phyloP scores from a whole-genome alignment of 2,113 vertebrate genomes.

The Empidonax alnorum region DNA sequence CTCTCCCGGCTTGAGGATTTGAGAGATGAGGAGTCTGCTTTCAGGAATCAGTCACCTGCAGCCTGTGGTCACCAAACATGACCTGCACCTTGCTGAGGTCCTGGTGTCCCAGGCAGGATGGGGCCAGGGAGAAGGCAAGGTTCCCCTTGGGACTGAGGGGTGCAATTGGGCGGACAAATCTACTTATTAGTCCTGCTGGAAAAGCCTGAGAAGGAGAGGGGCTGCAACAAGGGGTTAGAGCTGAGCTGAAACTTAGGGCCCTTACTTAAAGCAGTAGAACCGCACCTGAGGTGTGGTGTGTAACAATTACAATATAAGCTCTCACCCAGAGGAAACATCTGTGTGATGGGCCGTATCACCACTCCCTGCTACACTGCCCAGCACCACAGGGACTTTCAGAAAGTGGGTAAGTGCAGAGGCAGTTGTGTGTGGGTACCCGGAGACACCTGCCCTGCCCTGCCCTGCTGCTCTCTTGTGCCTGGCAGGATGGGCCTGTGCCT shows the following conservation, averaged over 20 bases:
- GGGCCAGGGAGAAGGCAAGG: not conserved
- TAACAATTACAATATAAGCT: not conserved
- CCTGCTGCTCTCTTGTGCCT: not conserved
- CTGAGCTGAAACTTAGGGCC: not conserved
- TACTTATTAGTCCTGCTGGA: not conserved
- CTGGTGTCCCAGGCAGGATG: rapidly evolving
- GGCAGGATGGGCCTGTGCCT: rapidly evolving
- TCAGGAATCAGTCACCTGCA: not conserved
- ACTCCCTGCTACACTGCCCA: rapidly evolving
- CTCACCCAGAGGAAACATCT: not conserved
- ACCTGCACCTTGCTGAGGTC: not conserved
- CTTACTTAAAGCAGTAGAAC: not conserved
- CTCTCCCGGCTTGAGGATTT: not conserved
- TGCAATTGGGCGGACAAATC: rapidly evolving
- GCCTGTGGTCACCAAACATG: not conserved
- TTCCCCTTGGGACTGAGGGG: not conserved
- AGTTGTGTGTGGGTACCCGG: not conserved
- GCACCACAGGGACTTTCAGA: rapidly evolving
- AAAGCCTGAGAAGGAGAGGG: not conserved
- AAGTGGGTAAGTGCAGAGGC: not conserved
- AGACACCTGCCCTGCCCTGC: not conserved
- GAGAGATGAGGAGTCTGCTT: not conserved
- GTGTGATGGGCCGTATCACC: not conserved
- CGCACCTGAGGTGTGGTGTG: rapidly evolving
- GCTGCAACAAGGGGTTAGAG: not conserved